Evolutionary conservation across 2,797 vertebrate genomes (phyloP).

Genomic region (Phylloscopus collybita): DNA sequence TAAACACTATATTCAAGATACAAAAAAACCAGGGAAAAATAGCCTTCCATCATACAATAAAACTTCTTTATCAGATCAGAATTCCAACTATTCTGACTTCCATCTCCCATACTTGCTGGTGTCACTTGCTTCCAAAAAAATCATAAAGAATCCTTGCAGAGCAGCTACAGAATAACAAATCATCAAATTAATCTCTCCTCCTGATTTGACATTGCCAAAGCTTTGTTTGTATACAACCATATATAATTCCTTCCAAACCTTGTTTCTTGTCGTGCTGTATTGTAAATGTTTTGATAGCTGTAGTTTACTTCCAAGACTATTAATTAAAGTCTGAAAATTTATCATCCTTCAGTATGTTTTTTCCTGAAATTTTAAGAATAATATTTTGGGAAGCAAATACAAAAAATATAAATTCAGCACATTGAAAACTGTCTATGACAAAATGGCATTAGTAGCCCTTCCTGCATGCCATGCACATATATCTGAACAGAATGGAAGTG

Average conservation of each 20-base stretch:
- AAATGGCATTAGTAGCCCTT: background rate
- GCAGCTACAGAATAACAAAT: background rate
- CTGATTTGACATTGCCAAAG: background rate
- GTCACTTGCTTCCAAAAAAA: background rate
- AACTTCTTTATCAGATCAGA: background rate
- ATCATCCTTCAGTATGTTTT: background rate
- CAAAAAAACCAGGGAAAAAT: background rate
- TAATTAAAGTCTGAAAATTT: background rate
- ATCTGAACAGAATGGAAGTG: background rate
- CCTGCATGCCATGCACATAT: background rate
- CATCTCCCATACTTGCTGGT: background rate
- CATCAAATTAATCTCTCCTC: background rate
- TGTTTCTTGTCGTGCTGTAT: background rate
- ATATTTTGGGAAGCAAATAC: background rate
- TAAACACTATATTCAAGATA: background rate
- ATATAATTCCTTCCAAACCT: conserved; percentile 5
- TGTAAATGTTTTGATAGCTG: conserved; percentile 19
- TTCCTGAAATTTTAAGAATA: background rate
- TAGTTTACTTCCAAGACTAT: background rate
- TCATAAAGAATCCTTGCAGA: background rate
- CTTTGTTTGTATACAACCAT: background rate
- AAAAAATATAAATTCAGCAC: background rate
- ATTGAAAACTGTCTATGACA: background rate
- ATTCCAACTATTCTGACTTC: background rate
- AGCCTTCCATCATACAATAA: background rate